phyloP scores from a whole-genome alignment of 2,888 invertebrate species.

The Cryptus viduatorius region DNA sequence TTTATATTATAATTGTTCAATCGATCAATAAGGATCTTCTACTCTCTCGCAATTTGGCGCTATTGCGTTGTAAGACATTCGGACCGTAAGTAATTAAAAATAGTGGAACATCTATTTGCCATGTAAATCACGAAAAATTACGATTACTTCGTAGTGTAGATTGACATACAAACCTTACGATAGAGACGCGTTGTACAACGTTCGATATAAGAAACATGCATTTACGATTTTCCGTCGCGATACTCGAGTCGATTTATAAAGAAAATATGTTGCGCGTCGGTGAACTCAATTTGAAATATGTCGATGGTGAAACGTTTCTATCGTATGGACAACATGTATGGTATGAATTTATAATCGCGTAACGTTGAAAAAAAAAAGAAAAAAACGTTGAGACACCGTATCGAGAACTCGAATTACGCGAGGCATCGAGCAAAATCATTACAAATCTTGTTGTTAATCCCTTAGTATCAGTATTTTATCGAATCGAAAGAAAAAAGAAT shows the following conservation, averaged over 20 bases:
- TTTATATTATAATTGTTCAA: not conserved
- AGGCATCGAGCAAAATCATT: conserved; percentile 50
- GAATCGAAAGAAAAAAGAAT: conserved; percentile 18
- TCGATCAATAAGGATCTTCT: not conserved
- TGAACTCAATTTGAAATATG: conserved; percentile 9
- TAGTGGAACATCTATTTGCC: not conserved
- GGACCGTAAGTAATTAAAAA: not conserved
- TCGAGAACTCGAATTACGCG: conserved; percentile 33
- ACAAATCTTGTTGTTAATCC: conserved; percentile 64
- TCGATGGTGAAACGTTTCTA: conserved; percentile 47
- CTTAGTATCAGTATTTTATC: conserved; percentile 65
- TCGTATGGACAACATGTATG: conserved; percentile 18
- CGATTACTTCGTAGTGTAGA: conserved; percentile 47
- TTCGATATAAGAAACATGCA: conserved; percentile 55
- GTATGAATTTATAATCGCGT: conserved; percentile 30
- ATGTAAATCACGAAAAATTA: conserved; percentile 30
- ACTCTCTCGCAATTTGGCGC: conserved; percentile 1
- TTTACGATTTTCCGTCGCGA: conserved; percentile 1
- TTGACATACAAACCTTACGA: conserved; percentile 46
- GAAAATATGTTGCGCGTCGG: not conserved
- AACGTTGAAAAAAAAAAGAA: not conserved
- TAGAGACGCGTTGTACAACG: conserved; percentile 24
- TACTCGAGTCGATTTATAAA: not conserved
- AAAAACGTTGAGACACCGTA: conserved; percentile 20
- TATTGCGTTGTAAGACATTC: not conserved